Evolutionary conservation across 2,113 vertebrate genomes (phyloP), one percentile per base, ranked within the genome.

Genomic region (Oryzias celebensis): DNA sequence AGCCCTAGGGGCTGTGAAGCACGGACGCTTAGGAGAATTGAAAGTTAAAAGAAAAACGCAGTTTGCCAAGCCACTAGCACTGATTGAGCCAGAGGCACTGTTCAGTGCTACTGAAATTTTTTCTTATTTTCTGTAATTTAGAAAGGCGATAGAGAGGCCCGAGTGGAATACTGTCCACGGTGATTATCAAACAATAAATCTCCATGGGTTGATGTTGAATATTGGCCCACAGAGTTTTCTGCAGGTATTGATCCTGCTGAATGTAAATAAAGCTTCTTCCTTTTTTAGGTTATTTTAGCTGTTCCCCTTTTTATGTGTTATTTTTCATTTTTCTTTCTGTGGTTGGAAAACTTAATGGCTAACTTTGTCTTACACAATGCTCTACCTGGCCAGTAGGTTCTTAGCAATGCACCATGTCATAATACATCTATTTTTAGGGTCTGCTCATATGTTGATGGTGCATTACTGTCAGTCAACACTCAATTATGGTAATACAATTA

Each of bases 1-100:
- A 95, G 95, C 94, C 87, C 87, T 86, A 92, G 93, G 90, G 93
- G 94, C 95, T 93, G 94, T 96, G 96, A 95, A 95, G 96, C 95
- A 95, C 94, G 83, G 93, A 94, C 93, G 94, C 93, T 91, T 87
- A 92, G 93, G 94, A 93, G 94, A 94, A 96, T 94, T 93, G 95
- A 94, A 98, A 97, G 97, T 97, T 96, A 96, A 96, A 90, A 90
- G 85, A 88, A 90, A 88, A 91, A 82, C 67, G 76, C 82, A 73
- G 75, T 87, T 87, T 84, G 81, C 86, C 28, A 57, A 80, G 91
- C 91, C 77, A 80, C 79, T 73, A 71, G 77, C 80, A 72, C 81
- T 74, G 74, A 78, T 82, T 75, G 76, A 79, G 76, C 68, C 66
- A 52, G 68, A 68, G 73, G 77, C 67, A 73, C 62, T 13, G 15